phyloP scores from a whole-genome alignment of 1,140 invertebrate genomes.

The Pachyrhynchus sulphureomaculatus region DNA sequence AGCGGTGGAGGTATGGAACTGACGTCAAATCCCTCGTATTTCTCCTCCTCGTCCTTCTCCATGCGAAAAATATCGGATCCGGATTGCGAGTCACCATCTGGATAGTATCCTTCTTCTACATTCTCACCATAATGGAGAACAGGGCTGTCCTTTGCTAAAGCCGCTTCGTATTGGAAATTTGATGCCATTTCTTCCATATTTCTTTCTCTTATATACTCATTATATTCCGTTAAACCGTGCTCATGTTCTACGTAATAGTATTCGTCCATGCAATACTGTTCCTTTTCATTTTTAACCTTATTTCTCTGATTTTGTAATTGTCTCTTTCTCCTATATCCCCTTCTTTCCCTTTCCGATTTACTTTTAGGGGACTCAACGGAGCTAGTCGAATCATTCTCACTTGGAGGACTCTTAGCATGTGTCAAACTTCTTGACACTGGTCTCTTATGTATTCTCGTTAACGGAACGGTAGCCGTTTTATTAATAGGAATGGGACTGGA shows the following conservation, averaged over 20 bases:
- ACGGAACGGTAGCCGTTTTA: conserved; percentile 50
- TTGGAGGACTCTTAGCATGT: conserved; percentile 63
- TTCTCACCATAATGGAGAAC: conserved; percentile 43
- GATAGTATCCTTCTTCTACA: conserved; percentile 61
- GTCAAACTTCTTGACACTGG: conserved; percentile 44
- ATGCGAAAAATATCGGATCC: conserved; percentile 58
- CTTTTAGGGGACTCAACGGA: conserved; percentile 61
- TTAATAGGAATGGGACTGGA: conserved; percentile 42
- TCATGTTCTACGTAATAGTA: conserved; percentile 50
- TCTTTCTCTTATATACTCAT: conserved; percentile 42
- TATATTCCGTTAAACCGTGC: conserved; percentile 40
- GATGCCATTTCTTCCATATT: conserved; percentile 46
- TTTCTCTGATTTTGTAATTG: conserved; percentile 56
- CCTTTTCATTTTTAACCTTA: conserved; percentile 37
- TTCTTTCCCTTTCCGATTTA: conserved; percentile 59
- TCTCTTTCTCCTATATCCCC: conserved; percentile 63
- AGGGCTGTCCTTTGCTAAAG: conserved; percentile 56
- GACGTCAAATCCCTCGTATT: conserved; percentile 62
- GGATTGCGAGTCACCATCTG: conserved; percentile 63
- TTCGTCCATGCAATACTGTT: conserved; percentile 45
- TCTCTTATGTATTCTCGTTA: conserved; percentile 46
- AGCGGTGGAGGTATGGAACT: conserved; percentile 66
- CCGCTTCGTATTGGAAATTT: conserved; percentile 46
- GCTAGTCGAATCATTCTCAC: conserved; percentile 68
- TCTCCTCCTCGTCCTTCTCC: conserved; percentile 58